Base-by-base conservation (phyloP, 2,113 vertebrate species). In the Entosphenus tridentatus region DNA sequence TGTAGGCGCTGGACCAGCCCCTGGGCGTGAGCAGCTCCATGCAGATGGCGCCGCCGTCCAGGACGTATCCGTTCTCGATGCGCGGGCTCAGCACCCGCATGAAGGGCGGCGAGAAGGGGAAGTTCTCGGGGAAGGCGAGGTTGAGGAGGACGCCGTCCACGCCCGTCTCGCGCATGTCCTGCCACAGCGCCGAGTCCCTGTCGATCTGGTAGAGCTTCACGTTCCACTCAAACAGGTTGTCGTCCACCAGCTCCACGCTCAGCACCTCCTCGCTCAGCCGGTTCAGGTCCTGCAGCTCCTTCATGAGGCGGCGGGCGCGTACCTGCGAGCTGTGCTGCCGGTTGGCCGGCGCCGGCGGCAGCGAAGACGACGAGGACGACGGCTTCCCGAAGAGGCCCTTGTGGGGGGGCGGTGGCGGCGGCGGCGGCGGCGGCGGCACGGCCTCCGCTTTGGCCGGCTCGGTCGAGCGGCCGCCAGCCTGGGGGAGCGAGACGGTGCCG, bases 161-260 rank as follows among this genome's bases (percentile, higher is more conserved):
- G 86, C 87, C 87, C 74, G 93, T 97, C 79, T 97, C 93, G 82
- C 95, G 95, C 93, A 97, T 97, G 87, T 96, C 93, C 89, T 96
- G 93, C 91, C 90, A 97, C 77, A 97, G 86, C 77, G 90, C 89
- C 68, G 93, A 97, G 85, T 96, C 93, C 81, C 93, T 90, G 84
- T 96, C 93, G 81, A 97, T 91, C 80, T 96, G 93, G 83, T 93
- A 90, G 80, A 97, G 84, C 82, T 96, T 96, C 77, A 97, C 88
- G 77, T 97, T 97, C 93, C 93, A 97, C 82, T 97, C 93, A 75
- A 84, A 97, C 72, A 96, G 89, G 81, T 89, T 96, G 79, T 97
- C 93, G 80, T 95, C 90, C 78, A 95, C 88, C 81, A 97, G 86
- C 84, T 96, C 91, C 79, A 96, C 91, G 1, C 88, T 88, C 77